Base-by-base conservation (phyloP, 2,113 vertebrate genomes). In the Phalacrocorax carbo region DNA sequence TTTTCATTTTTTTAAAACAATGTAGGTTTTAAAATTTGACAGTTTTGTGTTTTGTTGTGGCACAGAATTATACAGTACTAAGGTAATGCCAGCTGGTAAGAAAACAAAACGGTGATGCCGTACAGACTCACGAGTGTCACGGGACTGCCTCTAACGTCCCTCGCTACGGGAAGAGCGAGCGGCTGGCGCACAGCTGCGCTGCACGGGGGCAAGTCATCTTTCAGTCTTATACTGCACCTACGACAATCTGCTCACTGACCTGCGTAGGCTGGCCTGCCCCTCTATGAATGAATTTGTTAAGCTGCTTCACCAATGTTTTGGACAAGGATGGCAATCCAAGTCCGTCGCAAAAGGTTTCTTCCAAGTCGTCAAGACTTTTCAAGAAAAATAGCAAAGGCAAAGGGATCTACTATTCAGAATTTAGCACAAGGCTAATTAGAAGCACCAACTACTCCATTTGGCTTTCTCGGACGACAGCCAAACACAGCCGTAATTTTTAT, bases 41-140 rank as follows among this genome's bases (percentile, higher is more conserved):
- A 88, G 92, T 57, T 81, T 27, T 55, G 48, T 81, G n/a, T 64
- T 82, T 83, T n/a, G 75, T 51, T 91, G 94, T 90, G 93, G 94
- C 90, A 76, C 96, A 96, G 82, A 87, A 78, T 84, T 11, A 55
- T 93, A 96, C 93, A 95, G 95, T 95, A 96, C 96, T 95, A 83
- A 97, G 96, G 96, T 96, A 94, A 91, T 10, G 89, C 86, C 94
- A 91, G 60, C 80, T 38, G 93, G 90, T 95, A 64, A 79, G 48
- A 73, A 75, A 83, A 22, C 14, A 75, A 81, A 91, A 92, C 13
- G 84, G 88, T 77, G 94, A 96, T 54, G 94, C 95, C 54, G 6
- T 62, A 92, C 23, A 76, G 93, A 96, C 91, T 95, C 83, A 95
- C 46, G 93, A 97, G 96, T 55, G 91, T 80, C 98, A 86, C 12